Evolutionary conservation across 2,888 invertebrate species (phyloP).

Genomic region (Limnephilus marmoratus): DNA sequence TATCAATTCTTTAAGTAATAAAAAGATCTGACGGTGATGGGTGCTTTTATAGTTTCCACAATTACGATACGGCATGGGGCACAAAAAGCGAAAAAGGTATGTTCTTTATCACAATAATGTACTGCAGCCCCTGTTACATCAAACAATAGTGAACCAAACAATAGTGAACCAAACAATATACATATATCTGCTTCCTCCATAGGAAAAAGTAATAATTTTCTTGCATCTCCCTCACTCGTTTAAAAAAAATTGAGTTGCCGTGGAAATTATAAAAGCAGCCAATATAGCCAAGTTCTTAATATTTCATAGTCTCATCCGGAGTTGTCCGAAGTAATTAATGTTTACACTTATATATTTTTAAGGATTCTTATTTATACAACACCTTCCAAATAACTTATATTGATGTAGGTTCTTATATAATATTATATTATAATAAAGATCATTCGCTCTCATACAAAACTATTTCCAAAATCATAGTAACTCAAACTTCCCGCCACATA

Average conservation of each 20-base stretch:
- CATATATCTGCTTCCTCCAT: too few species aligned
- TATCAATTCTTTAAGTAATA: neutral
- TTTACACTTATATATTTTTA: neutral
- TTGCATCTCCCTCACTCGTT: too few species aligned
- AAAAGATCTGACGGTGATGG: neutral
- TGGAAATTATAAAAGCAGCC: too few species aligned
- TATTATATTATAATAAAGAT: neutral
- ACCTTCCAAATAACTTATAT: neutral
- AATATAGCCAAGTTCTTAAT: neutral
- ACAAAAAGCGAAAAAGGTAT: too few species aligned
- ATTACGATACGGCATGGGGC: too few species aligned
- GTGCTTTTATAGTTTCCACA: too few species aligned
- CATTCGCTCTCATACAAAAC: neutral
- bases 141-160: too few species aligned
- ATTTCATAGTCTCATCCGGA: neutral
- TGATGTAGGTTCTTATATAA: neutral
- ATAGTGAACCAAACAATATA: too few species aligned
- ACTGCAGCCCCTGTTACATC: too few species aligned
- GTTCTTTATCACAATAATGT: too few species aligned
- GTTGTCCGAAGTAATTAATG: neutral
- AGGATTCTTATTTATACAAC: neutral
- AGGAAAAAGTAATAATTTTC: too few species aligned
- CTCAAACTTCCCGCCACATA: neutral
- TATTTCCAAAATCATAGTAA: neutral
- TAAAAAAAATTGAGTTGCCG: too few species aligned